Conservation (phyloP, 2,113 vertebrate genomes). For the Aptenodytes forsteri region DNA sequence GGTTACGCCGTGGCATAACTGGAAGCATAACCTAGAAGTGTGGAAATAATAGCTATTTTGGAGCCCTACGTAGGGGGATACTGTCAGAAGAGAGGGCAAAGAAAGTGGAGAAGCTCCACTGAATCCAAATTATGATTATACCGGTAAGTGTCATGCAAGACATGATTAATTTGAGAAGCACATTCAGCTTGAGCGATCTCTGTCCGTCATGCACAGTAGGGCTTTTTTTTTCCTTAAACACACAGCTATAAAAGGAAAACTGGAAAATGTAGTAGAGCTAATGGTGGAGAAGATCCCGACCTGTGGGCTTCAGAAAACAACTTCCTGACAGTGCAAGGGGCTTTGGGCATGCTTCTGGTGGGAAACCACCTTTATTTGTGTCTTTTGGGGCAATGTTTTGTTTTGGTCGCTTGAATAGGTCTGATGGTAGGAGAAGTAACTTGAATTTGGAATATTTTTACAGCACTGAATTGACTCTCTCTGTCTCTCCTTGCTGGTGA, state of each 20-base stretch:
- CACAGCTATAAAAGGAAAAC: neutral
- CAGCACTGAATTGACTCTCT: neutral
- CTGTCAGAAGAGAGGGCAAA: neutral
- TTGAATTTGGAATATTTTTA: neutral
- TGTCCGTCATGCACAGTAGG: neutral
- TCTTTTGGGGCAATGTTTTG: neutral
- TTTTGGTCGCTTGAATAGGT: neutral
- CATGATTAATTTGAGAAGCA: neutral
- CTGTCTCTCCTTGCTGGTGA: neutral
- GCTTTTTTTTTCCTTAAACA: neutral
- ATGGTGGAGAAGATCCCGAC: neutral
- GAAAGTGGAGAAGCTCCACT: neutral
- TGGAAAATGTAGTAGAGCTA: neutral
- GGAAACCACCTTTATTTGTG: neutral
- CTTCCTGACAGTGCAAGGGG: accelerated
- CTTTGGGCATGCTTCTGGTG: neutral
- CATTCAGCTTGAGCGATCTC: neutral
- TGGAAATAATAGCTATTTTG: neutral
- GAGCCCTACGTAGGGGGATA: neutral
- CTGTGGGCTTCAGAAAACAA: neutral
- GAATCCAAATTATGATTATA: accelerated
- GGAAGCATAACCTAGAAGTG: neutral
- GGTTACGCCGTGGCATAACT: neutral
- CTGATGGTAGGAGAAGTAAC: neutral
- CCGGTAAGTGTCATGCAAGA: neutral